Base-by-base conservation (phyloP, 2,888 invertebrate genomes). In the Phorcus lineatus region DNA sequence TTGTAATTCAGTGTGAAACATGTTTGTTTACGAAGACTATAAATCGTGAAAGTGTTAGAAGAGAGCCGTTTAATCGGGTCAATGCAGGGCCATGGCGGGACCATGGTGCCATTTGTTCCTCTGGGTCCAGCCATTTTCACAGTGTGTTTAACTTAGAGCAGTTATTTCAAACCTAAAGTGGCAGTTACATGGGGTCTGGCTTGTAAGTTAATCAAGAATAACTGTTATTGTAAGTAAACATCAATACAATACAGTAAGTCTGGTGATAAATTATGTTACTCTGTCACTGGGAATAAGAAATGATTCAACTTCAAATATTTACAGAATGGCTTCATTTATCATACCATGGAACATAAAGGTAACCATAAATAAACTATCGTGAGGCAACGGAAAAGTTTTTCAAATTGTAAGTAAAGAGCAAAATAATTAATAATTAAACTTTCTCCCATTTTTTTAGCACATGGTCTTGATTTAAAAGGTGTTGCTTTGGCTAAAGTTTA, bases 21-120 rank as follows among this genome's bases (percentile, higher is more conserved):
- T 62, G 62, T 62, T 62, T 62, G 62, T 24, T 62, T 62, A 62
- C 28, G 62, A 62, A 62, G 62, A 24, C 62, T 28, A 62, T 62
- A 62, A 62, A 62, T 62, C 62, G 28, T 17, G 62, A 62, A 24
- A 16, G 28, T 62, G 62, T 62, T 62, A 28, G 28, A 22, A 62
- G 13, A 28, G 28, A 28, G 62, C 24, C 62, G 11, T 62, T 62
- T 62, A 62, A 62, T 62, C 62, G 24, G 28, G 62, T 62, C 28
- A 62, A 62, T 62, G 3, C 13, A 28, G 24, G 24, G 62, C 62
- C 62, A 62, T 62, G 24, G 3, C 13, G 62, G 24, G 24, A 28
- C 62, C 62, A 62, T 62, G 24, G 24, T 24, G 2, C 13, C 24
- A 17, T 16, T 28, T 17, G 28, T 19, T 13, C 62, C 62, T 62